These are phyloP conservation scores for Diploscapter pachys DNA, from an alignment of 1,140 invertebrate species.

Conservation along the genomic window DNA sequence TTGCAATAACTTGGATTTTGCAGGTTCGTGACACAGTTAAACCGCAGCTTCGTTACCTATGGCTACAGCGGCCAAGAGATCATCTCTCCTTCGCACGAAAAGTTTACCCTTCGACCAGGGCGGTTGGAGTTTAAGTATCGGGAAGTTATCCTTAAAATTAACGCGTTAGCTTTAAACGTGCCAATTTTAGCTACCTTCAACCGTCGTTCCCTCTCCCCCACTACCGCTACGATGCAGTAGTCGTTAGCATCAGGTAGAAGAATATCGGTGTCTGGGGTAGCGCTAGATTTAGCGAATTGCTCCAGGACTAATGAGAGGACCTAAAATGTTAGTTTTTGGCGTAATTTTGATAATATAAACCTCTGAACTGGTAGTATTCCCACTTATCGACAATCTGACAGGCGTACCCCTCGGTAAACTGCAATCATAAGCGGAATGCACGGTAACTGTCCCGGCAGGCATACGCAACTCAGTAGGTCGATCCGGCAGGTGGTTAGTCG, in stretches of 20 bases:
- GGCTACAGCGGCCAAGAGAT: conserved; percentile 59
- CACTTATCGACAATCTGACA: conserved; percentile 84
- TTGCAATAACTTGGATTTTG: too few relatives aligned
- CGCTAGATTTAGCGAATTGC: conserved; percentile 86
- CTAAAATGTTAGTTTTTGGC: conserved; percentile 64
- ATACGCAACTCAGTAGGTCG: conserved; percentile 7
- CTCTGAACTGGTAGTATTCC: conserved; percentile 69
- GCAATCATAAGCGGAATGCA: conserved; percentile 80
- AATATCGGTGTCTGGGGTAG: conserved; percentile 62
- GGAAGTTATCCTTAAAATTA: conserved; percentile 73
- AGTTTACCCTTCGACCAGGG: conserved; percentile 88
- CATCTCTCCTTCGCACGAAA: conserved; percentile 70
- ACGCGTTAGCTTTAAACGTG: too few relatives aligned
- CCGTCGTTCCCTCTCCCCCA: conserved; percentile 83
- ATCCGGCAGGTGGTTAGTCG: conserved; percentile 24
- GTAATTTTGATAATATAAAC: conserved; percentile 50
- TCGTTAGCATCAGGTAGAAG: conserved; percentile 60
- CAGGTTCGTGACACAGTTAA: conserved; percentile 16
- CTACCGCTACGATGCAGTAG: conserved; percentile 88
- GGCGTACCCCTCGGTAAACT: conserved; percentile 84
- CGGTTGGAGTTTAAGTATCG: conserved; percentile 83
- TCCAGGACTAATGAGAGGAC: conserved; percentile 88
- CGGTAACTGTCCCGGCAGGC: conserved; percentile 65
- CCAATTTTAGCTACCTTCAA: conserved; percentile 63
- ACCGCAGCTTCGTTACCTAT: conserved; percentile 59